Conservation (phyloP, 2,113 vertebrate genomes). For the Lasiurus borealis region DNA sequence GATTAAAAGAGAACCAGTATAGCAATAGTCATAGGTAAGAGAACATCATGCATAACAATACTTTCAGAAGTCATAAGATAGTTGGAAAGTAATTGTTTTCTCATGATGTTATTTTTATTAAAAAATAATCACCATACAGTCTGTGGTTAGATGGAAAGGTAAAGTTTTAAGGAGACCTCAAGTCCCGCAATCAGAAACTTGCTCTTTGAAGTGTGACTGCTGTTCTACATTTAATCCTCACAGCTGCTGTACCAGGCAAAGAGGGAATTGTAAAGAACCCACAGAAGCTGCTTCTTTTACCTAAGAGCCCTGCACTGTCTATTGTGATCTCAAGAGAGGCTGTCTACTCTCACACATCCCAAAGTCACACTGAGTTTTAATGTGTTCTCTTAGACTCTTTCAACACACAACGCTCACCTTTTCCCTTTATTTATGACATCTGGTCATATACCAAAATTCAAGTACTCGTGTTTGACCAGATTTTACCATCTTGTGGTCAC, state of each 20-base stretch:
- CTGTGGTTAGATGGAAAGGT: not conserved
- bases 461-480: not conserved
- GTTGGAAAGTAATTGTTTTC: not conserved
- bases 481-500: not conserved
- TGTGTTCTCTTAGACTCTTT: not conserved
- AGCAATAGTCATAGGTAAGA: not conserved
- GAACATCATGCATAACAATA: not conserved
- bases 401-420: not conserved
- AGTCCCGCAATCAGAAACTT: not conserved
- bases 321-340: not conserved
- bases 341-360: rapidly evolving
- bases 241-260: not conserved
- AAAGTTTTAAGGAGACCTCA: not conserved
- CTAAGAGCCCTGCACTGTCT: not conserved
- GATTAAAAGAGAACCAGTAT: not conserved
- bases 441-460: not conserved
- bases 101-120: not conserved
- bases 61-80: not conserved
- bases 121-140: not conserved
- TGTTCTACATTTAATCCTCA: not conserved
- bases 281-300: not conserved
- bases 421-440: not conserved
- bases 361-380: not conserved
- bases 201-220: not conserved
- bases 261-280: not conserved